A percentile compares a stretch with the other conserved stretches of the same genome.
These are phyloP conservation scores for Elymnias hypermnestra DNA, from an alignment of 1,140 invertebrate genomes.

Conservation along the genomic window DNA sequence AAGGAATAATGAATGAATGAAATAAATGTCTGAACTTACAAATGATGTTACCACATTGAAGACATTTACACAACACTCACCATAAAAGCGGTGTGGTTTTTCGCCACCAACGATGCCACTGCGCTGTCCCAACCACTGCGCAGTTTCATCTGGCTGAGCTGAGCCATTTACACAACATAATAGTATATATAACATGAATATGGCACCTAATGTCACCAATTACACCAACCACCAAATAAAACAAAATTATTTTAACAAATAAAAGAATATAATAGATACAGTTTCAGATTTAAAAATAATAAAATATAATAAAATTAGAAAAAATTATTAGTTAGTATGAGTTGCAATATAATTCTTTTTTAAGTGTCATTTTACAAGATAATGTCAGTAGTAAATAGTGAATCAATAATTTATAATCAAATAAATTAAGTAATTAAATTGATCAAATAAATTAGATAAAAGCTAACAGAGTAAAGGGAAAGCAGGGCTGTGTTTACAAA, in stretches of 20 bases:
- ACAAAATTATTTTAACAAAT: constrained; percentile 63
- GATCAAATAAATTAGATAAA: background rate
- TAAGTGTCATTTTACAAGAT: too few relatives aligned
- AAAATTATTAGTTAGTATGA: background rate
- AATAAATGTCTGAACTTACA: background rate
- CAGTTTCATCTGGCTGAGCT: constrained; percentile 72
- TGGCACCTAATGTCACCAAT: constrained; percentile 69
- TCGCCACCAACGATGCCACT: constrained; percentile 50
- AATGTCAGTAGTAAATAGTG: too few relatives aligned
- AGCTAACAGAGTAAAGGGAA: background rate
- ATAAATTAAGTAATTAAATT: constrained; percentile 1
- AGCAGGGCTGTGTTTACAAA: background rate
- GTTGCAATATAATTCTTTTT: too few relatives aligned
- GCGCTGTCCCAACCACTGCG: constrained; percentile 67
- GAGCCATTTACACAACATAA: constrained; percentile 73
- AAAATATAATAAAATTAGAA: background rate
- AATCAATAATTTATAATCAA: constrained; percentile 12
- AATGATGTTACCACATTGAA: background rate
- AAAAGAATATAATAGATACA: constrained; percentile 29
- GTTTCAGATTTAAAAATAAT: constrained; percentile 14
- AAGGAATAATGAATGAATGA: constrained; percentile 37
- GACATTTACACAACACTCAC: constrained; percentile 43
- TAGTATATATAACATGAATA: constrained; percentile 75
- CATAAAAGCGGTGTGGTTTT: constrained; percentile 73
- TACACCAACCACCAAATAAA: constrained; percentile 70